Conservation (phyloP, 2,113 vertebrate species). For the Eira barbara region DNA sequence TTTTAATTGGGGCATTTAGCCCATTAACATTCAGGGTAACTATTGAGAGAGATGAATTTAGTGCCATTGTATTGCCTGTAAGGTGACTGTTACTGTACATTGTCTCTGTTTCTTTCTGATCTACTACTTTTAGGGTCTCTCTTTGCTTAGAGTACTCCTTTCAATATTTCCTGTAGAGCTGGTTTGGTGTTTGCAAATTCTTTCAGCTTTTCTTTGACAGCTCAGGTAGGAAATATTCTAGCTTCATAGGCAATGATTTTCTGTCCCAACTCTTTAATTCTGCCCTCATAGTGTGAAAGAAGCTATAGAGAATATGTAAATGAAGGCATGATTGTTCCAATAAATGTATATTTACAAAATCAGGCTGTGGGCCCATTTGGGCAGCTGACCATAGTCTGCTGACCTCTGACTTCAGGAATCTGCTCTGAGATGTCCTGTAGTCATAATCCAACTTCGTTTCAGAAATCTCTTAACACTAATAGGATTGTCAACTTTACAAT, state of each 20-base stretch:
- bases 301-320: neutral
- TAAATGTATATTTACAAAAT: neutral
- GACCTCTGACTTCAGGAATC: neutral
- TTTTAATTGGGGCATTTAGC: too few species aligned
- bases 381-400: neutral
- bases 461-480: neutral
- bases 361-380: neutral
- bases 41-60: too few species aligned
- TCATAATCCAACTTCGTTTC: neutral
- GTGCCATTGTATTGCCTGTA: too few species aligned
- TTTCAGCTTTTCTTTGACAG: neutral
- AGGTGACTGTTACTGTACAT: too few species aligned
- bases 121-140: too few species aligned
- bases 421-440: neutral
- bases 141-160: too few species aligned
- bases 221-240: neutral
- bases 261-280: neutral
- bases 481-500: neutral
- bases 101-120: too few species aligned
- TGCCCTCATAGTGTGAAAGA: neutral
- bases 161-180: too few species aligned
- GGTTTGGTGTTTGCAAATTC: too few species aligned
- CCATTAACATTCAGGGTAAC: too few species aligned
- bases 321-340: neutral
- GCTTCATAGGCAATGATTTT: neutral